Conservation (phyloP, 2,113 vertebrate genomes). For the Plotosus lineatus region DNA sequence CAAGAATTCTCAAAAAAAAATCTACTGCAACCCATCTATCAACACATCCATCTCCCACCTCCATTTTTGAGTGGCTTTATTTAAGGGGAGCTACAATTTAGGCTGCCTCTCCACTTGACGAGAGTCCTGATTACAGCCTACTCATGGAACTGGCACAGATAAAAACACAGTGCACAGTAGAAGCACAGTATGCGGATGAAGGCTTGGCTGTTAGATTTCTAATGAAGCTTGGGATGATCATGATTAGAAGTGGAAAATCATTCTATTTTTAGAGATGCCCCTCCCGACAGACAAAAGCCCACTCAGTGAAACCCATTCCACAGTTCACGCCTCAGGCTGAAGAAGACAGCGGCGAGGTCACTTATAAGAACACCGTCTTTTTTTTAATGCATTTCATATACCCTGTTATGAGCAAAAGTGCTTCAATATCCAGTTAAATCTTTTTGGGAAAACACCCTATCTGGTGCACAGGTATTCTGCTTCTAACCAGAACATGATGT, state of each 20-base stretch:
- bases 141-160: constrained; percentile 4
- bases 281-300: neutral
- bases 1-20: too few species aligned
- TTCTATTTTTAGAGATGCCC: neutral
- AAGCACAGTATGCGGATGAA: constrained; percentile 14
- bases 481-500: too few species aligned
- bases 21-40: too few species aligned
- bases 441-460: too few species aligned
- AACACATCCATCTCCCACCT: neutral
- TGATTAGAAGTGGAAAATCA: constrained; percentile 18
- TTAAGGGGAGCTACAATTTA: neutral
- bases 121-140: constrained; percentile 26
- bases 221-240: constrained; percentile 23
- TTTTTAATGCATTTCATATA: neutral
- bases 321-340: neutral
- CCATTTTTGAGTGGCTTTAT: neutral
- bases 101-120: neutral
- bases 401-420: constrained; percentile 5
- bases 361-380: neutral
- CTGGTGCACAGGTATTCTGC: too few species aligned
- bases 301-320: neutral
- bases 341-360: constrained; percentile 9
- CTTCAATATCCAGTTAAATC: neutral
- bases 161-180: neutral
- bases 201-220: constrained; percentile 3